phyloP scores from a whole-genome alignment of 2,113 vertebrate species.

The Setophaga coronata region DNA sequence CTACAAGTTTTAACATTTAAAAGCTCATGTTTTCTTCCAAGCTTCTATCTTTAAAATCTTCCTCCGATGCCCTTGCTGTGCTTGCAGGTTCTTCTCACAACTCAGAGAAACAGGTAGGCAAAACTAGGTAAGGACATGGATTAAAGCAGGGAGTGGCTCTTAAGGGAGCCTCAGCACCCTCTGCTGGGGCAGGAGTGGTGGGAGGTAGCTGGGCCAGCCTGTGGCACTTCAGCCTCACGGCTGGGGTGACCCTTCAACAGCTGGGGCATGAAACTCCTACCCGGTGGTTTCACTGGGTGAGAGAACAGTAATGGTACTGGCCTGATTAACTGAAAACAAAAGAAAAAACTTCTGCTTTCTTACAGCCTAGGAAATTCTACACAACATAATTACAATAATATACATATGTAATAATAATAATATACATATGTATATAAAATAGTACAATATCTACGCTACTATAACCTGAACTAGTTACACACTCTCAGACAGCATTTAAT shows the following conservation, averaged over 20 bases:
- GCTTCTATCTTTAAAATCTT: neutral
- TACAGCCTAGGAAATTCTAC: neutral
- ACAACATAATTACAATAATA: neutral
- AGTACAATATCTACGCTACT: neutral
- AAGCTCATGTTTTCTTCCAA: neutral
- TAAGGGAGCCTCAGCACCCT: neutral
- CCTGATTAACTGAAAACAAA: accelerated
- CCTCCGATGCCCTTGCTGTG: neutral
- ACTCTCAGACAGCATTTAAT: neutral
- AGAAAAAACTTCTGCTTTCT: neutral
- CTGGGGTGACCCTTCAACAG: neutral
- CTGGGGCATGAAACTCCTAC: neutral
- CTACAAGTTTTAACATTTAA: neutral
- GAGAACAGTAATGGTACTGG: neutral
- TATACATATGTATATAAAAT: neutral
- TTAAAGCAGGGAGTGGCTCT: neutral
- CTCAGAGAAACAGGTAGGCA: accelerated
- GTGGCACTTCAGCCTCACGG: accelerated
- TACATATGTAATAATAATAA: neutral
- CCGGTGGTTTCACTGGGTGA: accelerated
- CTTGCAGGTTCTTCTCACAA: neutral
- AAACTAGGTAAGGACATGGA: neutral
- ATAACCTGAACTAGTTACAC: neutral
- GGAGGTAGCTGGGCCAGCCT: accelerated
- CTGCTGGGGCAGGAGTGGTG: neutral